Conservation (phyloP, 53 echinoderm and acorn worm genomes). For the Mesocentrotus franciscanus region DNA sequence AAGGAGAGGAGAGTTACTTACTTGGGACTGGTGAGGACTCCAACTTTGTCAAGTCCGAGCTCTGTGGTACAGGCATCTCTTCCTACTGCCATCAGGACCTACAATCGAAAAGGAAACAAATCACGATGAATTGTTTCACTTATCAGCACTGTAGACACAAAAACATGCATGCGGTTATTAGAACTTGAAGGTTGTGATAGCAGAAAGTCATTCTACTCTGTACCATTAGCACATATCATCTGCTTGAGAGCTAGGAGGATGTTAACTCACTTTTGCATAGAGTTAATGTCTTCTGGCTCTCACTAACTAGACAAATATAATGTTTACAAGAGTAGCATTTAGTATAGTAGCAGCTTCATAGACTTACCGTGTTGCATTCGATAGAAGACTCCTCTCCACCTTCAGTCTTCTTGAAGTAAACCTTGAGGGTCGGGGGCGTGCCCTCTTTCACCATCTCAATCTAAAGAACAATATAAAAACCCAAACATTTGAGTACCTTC, state of each 20-base stretch:
- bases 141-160: not conserved
- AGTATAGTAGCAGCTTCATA: not conserved
- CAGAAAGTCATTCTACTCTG: no score
- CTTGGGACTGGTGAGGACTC: conserved; percentile 84
- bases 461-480: conserved; percentile 51
- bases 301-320: no score
- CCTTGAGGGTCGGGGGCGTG: conserved; percentile 78
- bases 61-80: conserved; percentile 92
- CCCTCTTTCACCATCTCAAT: conserved; percentile 90
- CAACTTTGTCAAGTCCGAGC: conserved; percentile 90
- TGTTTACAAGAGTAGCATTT: no score
- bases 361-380: conserved; percentile 92
- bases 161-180: not conserved
- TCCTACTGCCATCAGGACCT: conserved; percentile 93
- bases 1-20: conserved; percentile 62
- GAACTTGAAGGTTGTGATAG: no score
- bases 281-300: no score
- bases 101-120: not conserved
- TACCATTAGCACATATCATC: no score
- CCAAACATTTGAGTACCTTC: not conserved
- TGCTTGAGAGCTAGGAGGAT: no score
- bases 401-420: conserved; percentile 78
- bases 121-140: not conserved
- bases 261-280: no score
- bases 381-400: conserved; percentile 81